Evolutionary conservation across 2,888 invertebrate genomes (phyloP).

Genomic region (Dendrolimus houi): DNA sequence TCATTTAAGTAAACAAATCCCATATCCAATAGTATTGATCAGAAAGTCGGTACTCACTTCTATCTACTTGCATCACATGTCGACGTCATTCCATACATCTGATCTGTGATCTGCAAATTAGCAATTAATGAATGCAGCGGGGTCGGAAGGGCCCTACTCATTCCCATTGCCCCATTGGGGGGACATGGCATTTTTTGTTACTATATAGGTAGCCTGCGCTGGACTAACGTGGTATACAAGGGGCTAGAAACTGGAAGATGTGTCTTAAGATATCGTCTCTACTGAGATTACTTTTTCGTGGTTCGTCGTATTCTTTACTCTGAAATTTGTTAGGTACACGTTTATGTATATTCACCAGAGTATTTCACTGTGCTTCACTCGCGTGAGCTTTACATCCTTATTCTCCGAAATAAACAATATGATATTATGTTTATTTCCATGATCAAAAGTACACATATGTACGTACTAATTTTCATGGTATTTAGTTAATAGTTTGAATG

Average conservation of each 20-base stretch:
- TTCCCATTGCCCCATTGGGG: conserved; percentile 20
- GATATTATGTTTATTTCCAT: no score
- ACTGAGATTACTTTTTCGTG: not conserved
- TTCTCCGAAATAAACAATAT: no score
- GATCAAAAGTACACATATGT: no score
- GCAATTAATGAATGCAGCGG: conserved; percentile 69
- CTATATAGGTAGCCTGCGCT: conserved; percentile 53
- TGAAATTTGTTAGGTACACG: no score
- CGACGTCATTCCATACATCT: conserved; percentile 34
- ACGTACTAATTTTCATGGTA: no score
- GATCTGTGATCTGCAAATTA: conserved; percentile 66
- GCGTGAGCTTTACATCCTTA: no score
- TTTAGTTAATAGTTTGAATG: no score
- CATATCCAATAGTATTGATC: not conserved
- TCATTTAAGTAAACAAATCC: not conserved
- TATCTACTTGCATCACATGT: conserved; percentile 18
- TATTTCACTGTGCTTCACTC: no score
- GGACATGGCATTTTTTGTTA: conserved; percentile 38
- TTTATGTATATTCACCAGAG: no score
- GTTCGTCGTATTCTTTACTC: no score
- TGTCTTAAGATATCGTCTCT: conserved; percentile 8
- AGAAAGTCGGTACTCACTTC: not conserved
- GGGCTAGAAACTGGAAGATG: conserved; percentile 16
- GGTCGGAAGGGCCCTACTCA: conserved; percentile 22
- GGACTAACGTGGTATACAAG: conserved; percentile 31